Percentiles rank a stretch among this genome's conserved stretches.
phyloP scores from a whole-genome alignment of 2,113 vertebrate genomes.

The Chamaetylas fuelleborni region DNA sequence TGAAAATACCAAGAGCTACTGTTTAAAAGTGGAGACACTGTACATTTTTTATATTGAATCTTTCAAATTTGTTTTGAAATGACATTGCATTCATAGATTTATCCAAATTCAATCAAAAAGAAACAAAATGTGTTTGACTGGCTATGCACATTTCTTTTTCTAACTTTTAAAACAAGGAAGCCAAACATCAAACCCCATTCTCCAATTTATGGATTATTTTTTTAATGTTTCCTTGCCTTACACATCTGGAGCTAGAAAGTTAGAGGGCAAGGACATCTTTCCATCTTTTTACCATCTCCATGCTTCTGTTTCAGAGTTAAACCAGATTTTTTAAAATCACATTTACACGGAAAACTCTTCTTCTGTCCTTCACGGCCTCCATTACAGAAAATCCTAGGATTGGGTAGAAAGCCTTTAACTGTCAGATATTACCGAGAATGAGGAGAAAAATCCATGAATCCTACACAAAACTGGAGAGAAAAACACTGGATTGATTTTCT shows the following conservation, averaged over 20 bases:
- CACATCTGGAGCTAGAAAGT: neutral
- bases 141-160: neutral
- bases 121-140: neutral
- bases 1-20: neutral
- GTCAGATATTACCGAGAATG: neutral
- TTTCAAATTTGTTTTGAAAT: neutral
- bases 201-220: neutral
- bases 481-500: neutral
- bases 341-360: neutral
- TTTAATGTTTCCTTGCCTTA: neutral
- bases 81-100: neutral
- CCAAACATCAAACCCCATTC: neutral
- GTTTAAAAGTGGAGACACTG: neutral
- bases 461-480: neutral
- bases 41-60: neutral
- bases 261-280: neutral
- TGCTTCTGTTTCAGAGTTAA: neutral
- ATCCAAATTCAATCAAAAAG: neutral
- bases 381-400: neutral
- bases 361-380: neutral
- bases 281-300: neutral
- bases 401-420: neutral
- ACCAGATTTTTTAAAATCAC: neutral
- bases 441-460: neutral
- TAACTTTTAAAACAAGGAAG: neutral